Evolutionary conservation across 2,113 vertebrate species (phyloP).

Genomic region (Peromyscus polionotus): DNA sequence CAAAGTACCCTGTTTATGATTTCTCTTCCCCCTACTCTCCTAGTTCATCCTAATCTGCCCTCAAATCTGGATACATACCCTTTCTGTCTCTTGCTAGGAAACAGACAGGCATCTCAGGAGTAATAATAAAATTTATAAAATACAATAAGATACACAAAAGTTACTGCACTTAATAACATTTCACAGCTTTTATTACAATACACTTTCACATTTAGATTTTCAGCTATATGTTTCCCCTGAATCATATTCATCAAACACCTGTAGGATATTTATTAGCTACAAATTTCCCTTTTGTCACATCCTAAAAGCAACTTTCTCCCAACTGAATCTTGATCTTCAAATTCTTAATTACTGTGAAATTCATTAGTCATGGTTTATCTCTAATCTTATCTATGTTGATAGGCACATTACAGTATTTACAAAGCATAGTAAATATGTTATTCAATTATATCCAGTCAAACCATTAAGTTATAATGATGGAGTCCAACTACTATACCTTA

Average conservation of each 20-base stretch:
- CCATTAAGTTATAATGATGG: background rate
- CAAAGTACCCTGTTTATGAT: too few species aligned
- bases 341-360: background rate
- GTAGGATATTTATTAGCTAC: too few species aligned
- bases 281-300: background rate
- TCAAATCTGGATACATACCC: too few species aligned
- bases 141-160: background rate
- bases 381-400: background rate
- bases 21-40: too few species aligned
- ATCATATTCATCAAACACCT: background rate
- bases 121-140: too few species aligned
- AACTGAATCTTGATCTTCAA: background rate
- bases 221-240: background rate
- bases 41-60: too few species aligned
- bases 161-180: background rate
- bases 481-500: background rate
- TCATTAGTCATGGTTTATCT: background rate
- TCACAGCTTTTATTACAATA: background rate
- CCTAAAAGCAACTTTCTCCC: background rate
- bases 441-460: background rate
- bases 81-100: too few species aligned
- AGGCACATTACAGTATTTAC: background rate
- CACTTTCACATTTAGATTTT: background rate
- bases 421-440: background rate
- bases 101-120: too few species aligned